Conservation (phyloP, 1,140 invertebrate species). For the Carposina sasakii region DNA sequence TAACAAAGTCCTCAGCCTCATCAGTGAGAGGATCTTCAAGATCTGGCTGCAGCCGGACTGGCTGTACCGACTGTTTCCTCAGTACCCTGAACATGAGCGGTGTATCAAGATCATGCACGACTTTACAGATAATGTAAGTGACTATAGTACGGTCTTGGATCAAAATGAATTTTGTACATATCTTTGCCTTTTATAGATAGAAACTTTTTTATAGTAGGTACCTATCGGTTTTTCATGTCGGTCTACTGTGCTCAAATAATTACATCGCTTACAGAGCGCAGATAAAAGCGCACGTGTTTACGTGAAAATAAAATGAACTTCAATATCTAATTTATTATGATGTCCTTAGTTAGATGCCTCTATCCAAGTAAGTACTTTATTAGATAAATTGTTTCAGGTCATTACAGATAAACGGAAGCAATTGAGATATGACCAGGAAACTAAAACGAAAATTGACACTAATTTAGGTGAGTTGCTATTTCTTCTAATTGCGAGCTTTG, state of each 20-base stretch:
- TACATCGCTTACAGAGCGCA: too few relatives aligned
- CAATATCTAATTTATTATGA: too few relatives aligned
- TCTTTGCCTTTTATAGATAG: too few relatives aligned
- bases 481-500: slow-evolving; percentile 29
- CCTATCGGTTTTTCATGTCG: too few relatives aligned
- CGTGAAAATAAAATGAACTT: too few relatives aligned
- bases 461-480: slow-evolving; percentile 30
- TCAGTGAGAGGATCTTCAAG: slow-evolving; percentile 58
- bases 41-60: slow-evolving; percentile 64
- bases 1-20: slow-evolving; percentile 36
- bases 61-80: slow-evolving; percentile 49
- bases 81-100: slow-evolving; percentile 32
- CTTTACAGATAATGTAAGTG: slow-evolving; percentile 53
- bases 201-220: too few relatives aligned
- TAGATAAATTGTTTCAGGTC: slow-evolving; percentile 35
- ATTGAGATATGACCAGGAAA: slow-evolving; percentile 26
- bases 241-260: too few relatives aligned
- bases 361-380: too few relatives aligned
- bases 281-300: too few relatives aligned
- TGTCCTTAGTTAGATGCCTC: too few relatives aligned
- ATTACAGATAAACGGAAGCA: slow-evolving; percentile 38
- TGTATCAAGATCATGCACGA: slow-evolving; percentile 35
- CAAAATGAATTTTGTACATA: too few relatives aligned
- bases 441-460: slow-evolving; percentile 31
- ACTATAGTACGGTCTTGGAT: too few relatives aligned